These are phyloP conservation scores for Campoletis sonorensis DNA, from an alignment of 1,140 invertebrate species.

Conservation along the genomic window DNA sequence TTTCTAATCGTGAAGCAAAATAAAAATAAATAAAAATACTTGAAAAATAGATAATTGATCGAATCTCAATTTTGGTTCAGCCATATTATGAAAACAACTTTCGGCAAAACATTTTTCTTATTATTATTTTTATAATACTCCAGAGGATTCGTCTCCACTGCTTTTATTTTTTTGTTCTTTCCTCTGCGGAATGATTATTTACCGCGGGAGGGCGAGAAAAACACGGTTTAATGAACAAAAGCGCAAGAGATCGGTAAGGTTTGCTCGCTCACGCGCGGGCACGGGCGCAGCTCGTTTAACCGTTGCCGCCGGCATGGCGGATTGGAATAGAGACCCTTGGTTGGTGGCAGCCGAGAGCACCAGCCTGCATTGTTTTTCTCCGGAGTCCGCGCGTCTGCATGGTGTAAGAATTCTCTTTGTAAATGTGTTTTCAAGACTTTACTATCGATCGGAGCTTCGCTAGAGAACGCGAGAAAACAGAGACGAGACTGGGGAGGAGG, in stretches of 20 bases:
- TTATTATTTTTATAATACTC: neutral
- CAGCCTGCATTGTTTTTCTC: constrained; percentile 70
- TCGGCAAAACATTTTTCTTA: neutral
- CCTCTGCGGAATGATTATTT: constrained; percentile 27
- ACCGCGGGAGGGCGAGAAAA: constrained; percentile 8
- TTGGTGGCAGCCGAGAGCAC: constrained; percentile 57
- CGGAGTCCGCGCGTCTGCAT: constrained; percentile 38
- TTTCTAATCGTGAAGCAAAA: too few relatives aligned
- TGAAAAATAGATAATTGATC: too few relatives aligned
- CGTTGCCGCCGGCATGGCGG: constrained; percentile 67
- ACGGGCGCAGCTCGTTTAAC: constrained; percentile 54
- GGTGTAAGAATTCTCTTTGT: neutral
- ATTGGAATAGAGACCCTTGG: constrained; percentile 58
- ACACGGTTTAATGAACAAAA: constrained; percentile 11
- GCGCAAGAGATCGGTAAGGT: constrained; percentile 20
- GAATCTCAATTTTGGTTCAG: too few relatives aligned
- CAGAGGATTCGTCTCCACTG: neutral
- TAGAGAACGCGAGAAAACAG: constrained; percentile 34
- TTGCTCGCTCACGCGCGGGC: neutral
- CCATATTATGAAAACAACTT: too few relatives aligned
- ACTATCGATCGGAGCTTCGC: constrained; percentile 8
- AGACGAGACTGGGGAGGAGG: neutral
- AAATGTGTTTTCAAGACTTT: neutral
- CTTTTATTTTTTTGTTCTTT: neutral
- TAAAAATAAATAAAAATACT: too few relatives aligned